Evolutionary conservation across 2,113 vertebrate genomes (phyloP), one percentile per base, ranked within the genome.

Genomic region (Baryphthengus martii): DNA sequence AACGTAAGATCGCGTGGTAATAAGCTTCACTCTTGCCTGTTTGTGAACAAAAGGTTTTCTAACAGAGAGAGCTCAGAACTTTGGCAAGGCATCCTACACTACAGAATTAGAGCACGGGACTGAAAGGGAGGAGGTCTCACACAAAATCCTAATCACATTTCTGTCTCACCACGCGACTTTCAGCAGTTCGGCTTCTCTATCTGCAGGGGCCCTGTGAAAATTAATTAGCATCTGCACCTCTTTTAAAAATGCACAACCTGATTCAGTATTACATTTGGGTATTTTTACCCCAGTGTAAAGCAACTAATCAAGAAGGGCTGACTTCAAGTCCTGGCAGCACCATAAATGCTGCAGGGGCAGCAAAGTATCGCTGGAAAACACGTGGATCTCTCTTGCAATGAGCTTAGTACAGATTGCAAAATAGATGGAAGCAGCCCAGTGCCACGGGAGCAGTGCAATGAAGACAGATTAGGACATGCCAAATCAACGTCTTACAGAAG

Each of bases 141-240:
- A 39, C 1, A 1, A 90, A 93, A 80, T 66, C 63, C 50, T 83
- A 21, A 90, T 40, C 67, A 31, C 58, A 55, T 70, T 88, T 79
- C 53, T 63, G 40, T 17, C 74, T 62, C 89, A 62, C 77, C 39
- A 6, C 2, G 35, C 0, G 1, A 59, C 62, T 80, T 89, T 12
- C 71, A 49, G 26, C 59, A 63, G 67, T 49, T 87, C 2, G 1
- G 62, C 78, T 85, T 70, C 67, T 33, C 75, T n/a, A 4, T 29
- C 71, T 79, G 66, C 85, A 89, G 50, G 72, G 66, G 19, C 17
- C 56, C 85, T 80, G 40, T 28, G 56, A 88, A 88, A 92, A 91
- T 76, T 82, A 90, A 89, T 94, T 74, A 79, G 37, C 4, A 4
- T n/a, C 58, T 55, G 55, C 2, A 10, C 17, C 55, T 67, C 44